A percentile compares a stretch with the other conserved stretches of the same genome.
Conservation (phyloP, 2,888 invertebrate species). For the Andricus curvator region DNA sequence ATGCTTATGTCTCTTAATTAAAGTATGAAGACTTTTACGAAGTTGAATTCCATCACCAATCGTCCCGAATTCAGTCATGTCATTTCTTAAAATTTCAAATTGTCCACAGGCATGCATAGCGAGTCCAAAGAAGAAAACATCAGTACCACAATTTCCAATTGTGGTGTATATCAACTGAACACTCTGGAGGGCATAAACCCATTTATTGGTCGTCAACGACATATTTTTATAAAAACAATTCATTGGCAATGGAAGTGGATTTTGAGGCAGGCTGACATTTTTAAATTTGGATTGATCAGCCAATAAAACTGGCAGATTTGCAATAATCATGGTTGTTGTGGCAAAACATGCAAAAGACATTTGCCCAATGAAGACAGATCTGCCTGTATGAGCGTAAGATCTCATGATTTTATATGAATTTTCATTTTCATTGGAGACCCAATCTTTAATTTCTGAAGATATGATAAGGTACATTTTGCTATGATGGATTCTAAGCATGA, state of each 20-base stretch:
- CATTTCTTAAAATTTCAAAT: constrained; percentile 55
- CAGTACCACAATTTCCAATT: constrained; percentile 41
- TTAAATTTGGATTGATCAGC: not conserved
- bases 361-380: not conserved
- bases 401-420: constrained; percentile 6
- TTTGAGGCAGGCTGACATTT: not conserved
- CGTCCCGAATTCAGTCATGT: not conserved
- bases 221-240: constrained; percentile 27
- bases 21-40: not conserved
- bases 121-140: constrained; percentile 68
- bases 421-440: not conserved
- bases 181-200: constrained; percentile 16
- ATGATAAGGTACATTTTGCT: not conserved
- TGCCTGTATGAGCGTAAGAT: not conserved
- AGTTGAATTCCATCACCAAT: not conserved
- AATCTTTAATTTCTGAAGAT: constrained; percentile 23
- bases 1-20: constrained; percentile 18
- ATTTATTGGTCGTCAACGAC: not conserved
- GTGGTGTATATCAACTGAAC: not conserved
- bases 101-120: constrained; percentile 73
- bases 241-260: constrained; percentile 5
- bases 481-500: not conserved
- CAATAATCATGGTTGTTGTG: not conserved
- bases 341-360: not conserved
- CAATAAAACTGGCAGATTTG: constrained; percentile 16